Conservation (phyloP, 2,888 invertebrate genomes). For the Andrena bucephala region DNA sequence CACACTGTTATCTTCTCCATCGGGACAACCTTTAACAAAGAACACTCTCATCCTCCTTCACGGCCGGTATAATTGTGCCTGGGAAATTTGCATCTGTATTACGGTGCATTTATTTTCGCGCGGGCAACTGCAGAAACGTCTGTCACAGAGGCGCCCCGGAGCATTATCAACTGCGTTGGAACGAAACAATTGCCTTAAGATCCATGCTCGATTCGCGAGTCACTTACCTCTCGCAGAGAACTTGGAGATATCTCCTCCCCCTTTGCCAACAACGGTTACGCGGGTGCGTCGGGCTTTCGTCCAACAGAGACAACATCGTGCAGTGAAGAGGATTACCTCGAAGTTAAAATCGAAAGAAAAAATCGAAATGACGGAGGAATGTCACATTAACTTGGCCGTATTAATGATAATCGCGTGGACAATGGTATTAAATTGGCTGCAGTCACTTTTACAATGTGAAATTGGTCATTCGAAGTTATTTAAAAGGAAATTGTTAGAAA, state of each 20-base stretch:
- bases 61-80: conserved; percentile 11
- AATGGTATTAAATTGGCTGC: conserved; percentile 20
- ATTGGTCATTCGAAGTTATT: neutral
- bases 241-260: neutral
- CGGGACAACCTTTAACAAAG: neutral
- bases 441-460: conserved; percentile 17
- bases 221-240: neutral
- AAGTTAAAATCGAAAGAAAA: neutral
- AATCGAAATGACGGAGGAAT: neutral
- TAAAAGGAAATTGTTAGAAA: conserved; percentile 1
- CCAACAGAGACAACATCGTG: too few relatives aligned
- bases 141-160: neutral
- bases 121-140: neutral
- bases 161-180: neutral
- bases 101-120: conserved; percentile 32
- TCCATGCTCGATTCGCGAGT: neutral
- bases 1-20: conserved; percentile 8
- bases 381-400: conserved; percentile 40
- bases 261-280: neutral
- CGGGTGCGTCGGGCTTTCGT: neutral
- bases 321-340: neutral
- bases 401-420: conserved; percentile 43
- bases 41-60: neutral
- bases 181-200: conserved; percentile 24
- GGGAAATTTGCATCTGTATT: conserved; percentile 42